Conservation (phyloP, 2,888 invertebrate species). For the Adineta ricciae region DNA sequence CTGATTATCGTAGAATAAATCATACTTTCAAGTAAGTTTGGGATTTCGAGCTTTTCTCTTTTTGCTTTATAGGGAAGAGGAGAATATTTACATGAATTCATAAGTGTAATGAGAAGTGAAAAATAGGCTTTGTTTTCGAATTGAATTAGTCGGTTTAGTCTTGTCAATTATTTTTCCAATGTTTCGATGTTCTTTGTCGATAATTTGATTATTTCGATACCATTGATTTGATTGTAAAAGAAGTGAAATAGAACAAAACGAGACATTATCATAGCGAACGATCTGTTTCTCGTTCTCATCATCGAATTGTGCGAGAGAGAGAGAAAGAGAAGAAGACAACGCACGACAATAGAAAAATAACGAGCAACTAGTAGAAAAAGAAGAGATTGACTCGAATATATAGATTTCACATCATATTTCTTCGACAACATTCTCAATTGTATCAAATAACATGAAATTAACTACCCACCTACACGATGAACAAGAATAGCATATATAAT, state of each 20-base stretch:
- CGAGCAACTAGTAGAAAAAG: neutral
- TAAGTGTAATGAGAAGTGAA: no score
- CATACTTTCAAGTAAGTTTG: no score
- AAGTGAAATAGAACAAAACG: neutral
- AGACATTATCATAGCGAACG: neutral
- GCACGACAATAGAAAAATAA: neutral
- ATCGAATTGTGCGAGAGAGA: neutral
- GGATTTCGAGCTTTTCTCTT: no score
- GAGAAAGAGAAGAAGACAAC: neutral
- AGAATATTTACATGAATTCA: no score
- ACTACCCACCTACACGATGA: neutral
- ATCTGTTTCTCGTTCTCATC: neutral
- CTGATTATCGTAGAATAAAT: no score
- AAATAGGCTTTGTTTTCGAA: no score
- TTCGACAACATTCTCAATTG: neutral
- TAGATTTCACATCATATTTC: neutral
- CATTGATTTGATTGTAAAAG: neutral
- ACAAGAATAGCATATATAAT: neutral
- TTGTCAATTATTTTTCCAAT: no score
- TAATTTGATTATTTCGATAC: neutral
- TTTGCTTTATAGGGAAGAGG: no score
- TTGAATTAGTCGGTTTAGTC: no score
- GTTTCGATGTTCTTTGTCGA: neutral
- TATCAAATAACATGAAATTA: neutral
- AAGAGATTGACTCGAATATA: neutral